Conservation (phyloP, 2,113 vertebrate genomes). For the Lepisosteus oculatus region DNA sequence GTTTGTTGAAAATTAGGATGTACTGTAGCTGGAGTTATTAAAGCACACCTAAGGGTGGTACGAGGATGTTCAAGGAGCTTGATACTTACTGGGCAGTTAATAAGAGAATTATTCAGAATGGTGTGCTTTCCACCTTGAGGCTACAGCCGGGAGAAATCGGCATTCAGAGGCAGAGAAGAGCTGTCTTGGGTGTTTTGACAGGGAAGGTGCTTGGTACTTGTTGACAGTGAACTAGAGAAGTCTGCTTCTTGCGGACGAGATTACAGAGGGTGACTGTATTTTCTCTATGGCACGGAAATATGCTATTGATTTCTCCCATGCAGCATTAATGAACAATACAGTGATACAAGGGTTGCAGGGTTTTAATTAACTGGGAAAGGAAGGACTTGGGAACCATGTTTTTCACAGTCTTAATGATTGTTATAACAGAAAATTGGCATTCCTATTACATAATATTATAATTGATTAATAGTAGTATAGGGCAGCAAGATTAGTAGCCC, state of each 20-base stretch:
- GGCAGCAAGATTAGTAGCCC: too few relatives aligned
- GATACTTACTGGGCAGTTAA: conserved; percentile 3
- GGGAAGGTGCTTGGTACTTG: conserved; percentile 1
- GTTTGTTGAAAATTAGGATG: neutral
- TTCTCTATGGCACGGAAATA: too few relatives aligned
- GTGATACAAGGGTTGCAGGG: too few relatives aligned
- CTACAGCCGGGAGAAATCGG: neutral
- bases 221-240: conserved; percentile 1
- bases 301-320: too few relatives aligned
- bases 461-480: too few relatives aligned
- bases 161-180: neutral
- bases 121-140: neutral
- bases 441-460: too few relatives aligned
- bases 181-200: conserved; percentile 3
- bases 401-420: too few relatives aligned
- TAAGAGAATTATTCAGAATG: neutral
- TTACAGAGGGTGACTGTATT: neutral
- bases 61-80: neutral
- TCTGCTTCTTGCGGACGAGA: neutral
- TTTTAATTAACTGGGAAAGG: too few relatives aligned
- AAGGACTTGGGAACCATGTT: too few relatives aligned
- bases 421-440: too few relatives aligned
- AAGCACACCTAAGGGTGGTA: neutral
- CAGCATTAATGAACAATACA: too few relatives aligned
- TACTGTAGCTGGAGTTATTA: neutral